phyloP scores from a whole-genome alignment of 2,797 vertebrate species.

The Pachyuromys duprasi region DNA sequence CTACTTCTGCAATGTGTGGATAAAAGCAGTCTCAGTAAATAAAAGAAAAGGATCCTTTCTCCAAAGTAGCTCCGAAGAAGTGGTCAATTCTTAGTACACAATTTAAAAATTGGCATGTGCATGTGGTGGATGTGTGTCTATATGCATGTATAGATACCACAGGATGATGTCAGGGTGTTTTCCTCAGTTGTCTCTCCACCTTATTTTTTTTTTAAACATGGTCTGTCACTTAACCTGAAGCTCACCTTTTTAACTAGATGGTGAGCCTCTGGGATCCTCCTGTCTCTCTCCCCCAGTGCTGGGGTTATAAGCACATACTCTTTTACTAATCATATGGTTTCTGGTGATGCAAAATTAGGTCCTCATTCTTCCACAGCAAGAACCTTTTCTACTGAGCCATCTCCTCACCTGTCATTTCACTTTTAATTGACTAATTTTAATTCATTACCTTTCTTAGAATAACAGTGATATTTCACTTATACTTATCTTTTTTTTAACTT shows the following conservation, averaged over 20 bases:
- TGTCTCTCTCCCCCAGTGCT: neutral
- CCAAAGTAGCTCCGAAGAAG: conserved; percentile 15
- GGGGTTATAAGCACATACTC: neutral
- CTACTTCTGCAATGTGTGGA: conserved; percentile 24
- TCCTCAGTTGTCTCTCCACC: neutral
- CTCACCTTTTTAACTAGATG: neutral
- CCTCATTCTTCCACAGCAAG: neutral
- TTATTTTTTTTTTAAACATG: neutral
- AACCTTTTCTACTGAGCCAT: neutral
- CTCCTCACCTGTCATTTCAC: neutral
- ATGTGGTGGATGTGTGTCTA: neutral
- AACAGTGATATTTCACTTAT: neutral
- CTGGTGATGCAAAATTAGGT: neutral
- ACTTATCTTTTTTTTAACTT: neutral
- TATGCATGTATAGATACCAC: neutral
- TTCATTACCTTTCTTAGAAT: neutral
- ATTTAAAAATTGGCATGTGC: neutral
- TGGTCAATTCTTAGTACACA: conserved; percentile 19
- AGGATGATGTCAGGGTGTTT: neutral
- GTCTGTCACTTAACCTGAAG: neutral
- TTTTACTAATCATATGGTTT: neutral
- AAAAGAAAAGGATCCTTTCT: conserved; percentile 32
- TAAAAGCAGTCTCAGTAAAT: conserved; percentile 11
- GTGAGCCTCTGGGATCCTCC: neutral
- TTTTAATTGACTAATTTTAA: conserved; percentile 36